Base-by-base conservation (phyloP, 2,797 vertebrate genomes). In the Centroberyx gerrardi region DNA sequence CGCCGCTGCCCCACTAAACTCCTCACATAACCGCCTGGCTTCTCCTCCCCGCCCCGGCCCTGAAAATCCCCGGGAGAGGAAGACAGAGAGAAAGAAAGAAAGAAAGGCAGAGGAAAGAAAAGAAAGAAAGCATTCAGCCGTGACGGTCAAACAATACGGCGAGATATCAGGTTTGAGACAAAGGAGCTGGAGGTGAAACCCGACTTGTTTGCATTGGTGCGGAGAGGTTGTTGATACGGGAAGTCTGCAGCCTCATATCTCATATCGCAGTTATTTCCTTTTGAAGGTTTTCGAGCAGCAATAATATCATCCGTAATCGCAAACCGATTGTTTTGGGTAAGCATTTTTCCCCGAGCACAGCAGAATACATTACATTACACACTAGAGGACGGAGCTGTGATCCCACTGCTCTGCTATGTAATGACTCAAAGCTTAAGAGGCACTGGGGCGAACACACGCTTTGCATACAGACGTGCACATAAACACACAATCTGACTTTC, bases 241-340 rank as follows among this genome's bases (percentile, higher is more conserved):
- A 74, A 8, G 66, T 54, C 54, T 63, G 42, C 31, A 28, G 72
- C 56, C 59, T 68, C 27, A 61, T 81, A 75, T 74, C 83, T 84
- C 61, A 62, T 66, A 72, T 63, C 74, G 36, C 17, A 72, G 64
- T 38, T 10, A 81, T 79, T 93, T 91, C 84, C 81, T n/a, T n/a
- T n/a, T n/a, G n/a, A n/a, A n/a, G n/a, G n/a, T 76, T 60, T 61
- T 74, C 36, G 59, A 65, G 51, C 51, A 76, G 75, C 33, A 86
- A 82, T 68, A 83, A 79, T 61, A 88, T 53, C 75, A 77, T 85
- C 58, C 87, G 70, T 84, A 88, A 83, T 66, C 46, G 52, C 40
- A 72, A 70, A 29, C n/a, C 12, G n/a, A 74, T 22, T 78, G 76
- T 85, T 78, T 42, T 86, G 68, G 62, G 8, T 29, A 77, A 74